phyloP scores from a whole-genome alignment of 2,797 vertebrate genomes.

The Pseudomugil tenellus region DNA sequence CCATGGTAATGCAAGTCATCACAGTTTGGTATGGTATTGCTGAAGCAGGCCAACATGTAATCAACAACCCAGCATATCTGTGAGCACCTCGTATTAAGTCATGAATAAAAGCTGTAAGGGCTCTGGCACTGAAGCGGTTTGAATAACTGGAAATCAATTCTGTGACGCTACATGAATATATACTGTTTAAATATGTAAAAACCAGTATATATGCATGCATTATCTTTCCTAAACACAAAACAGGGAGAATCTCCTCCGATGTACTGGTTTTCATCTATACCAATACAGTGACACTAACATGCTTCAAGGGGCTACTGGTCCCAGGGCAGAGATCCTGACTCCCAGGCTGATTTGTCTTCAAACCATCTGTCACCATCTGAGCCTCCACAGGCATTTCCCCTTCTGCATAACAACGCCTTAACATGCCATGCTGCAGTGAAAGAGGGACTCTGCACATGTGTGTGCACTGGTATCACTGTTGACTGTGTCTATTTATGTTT shows the following conservation, averaged over 20 bases:
- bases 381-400: constrained; percentile 77
- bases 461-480: constrained; percentile 16
- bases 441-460: constrained; percentile 10
- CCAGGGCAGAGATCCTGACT: constrained; percentile 75
- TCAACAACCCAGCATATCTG: not conserved
- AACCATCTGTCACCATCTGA: constrained; percentile 84
- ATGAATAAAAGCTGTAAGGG: constrained; percentile 21
- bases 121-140: constrained; percentile 1
- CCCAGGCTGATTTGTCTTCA: constrained; percentile 74
- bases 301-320: constrained; percentile 39
- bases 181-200: constrained; percentile 18
- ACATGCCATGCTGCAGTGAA: constrained; percentile 35
- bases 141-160: constrained; percentile 24
- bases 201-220: constrained; percentile 15
- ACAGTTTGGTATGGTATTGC: not conserved
- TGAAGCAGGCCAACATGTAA: not conserved
- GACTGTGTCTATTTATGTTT: constrained; percentile 54
- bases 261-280: not conserved
- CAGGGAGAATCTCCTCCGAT: constrained; percentile 1
- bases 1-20: not conserved
- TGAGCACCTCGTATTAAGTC: constrained; percentile 3
- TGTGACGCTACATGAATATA: constrained; percentile 9
- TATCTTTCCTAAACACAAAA: constrained; percentile 4
- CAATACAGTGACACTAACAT: constrained; percentile 15
- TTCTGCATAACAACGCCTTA: constrained; percentile 52